phyloP scores from a whole-genome alignment of 2,113 vertebrate genomes.

The Pungitius pungitius region DNA sequence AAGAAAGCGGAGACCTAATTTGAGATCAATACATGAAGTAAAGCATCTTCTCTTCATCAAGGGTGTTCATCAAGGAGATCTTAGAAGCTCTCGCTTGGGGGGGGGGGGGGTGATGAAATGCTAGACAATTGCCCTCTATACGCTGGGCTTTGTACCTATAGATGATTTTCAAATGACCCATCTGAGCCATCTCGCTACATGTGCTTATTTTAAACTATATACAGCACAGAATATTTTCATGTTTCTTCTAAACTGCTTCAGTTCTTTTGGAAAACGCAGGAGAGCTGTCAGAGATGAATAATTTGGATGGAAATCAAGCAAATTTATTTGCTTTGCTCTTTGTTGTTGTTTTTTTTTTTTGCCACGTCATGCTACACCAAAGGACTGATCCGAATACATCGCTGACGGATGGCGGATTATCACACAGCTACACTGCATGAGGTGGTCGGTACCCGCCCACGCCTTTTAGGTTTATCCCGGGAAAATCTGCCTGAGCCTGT shows the following conservation, averaged over 20 bases:
- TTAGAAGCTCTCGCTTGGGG: constrained; percentile 50
- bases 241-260: constrained; percentile 4
- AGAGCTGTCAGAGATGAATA: not conserved
- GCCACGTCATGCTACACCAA: not conserved
- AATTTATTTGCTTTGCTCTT: not conserved
- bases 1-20: constrained; percentile 53
- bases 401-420: not conserved
- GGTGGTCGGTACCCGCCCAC: constrained; percentile 2
- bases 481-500: constrained; percentile 41
- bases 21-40: constrained; percentile 64
- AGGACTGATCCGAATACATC: not conserved
- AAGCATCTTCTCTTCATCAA: constrained; percentile 46
- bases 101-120: constrained; percentile 60
- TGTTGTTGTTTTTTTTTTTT: not conserved
- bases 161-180: constrained; percentile 66
- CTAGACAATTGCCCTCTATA: constrained; percentile 55
- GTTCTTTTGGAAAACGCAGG: not conserved
- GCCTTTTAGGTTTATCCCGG: constrained; percentile 25
- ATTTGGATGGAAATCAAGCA: not conserved
- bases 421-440: constrained; percentile 13
- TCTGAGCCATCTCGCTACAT: constrained; percentile 68
- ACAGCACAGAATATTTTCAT: too few relatives aligned
- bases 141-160: constrained; percentile 45
- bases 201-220: constrained; percentile 65
- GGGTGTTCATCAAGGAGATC: constrained; percentile 64